Conservation (phyloP, 2,113 vertebrate genomes). For the Seriola aureovittata region DNA sequence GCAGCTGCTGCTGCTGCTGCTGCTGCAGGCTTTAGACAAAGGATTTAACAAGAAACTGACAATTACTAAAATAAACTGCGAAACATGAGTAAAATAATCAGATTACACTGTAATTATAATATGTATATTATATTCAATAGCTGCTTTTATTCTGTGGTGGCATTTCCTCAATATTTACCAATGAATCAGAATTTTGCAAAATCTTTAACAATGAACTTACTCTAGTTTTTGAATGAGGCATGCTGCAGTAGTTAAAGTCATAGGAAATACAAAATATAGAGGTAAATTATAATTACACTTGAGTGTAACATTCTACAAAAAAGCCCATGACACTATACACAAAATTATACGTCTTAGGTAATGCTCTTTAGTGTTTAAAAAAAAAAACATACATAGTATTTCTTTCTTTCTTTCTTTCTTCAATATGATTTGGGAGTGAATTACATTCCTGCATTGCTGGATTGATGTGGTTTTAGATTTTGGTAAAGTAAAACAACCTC, state of each 20-base stretch:
- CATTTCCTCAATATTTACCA: not conserved
- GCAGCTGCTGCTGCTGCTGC: conserved; percentile 62
- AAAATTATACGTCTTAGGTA: no score
- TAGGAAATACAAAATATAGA: not conserved
- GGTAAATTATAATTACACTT: no score
- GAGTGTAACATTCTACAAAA: no score
- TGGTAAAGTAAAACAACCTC: no score
- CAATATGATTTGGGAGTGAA: no score
- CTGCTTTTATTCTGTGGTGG: not conserved
- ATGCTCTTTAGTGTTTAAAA: no score
- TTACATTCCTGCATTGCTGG: no score
- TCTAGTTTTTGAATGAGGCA: not conserved
- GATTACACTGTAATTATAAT: not conserved
- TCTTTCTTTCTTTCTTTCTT: no score
- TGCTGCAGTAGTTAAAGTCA: not conserved
- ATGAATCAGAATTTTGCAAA: no score
- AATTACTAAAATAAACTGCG: accelerated
- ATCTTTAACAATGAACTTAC: not conserved
- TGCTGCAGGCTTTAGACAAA: conserved; percentile 52
- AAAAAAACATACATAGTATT: no score
- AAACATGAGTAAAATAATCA: not conserved
- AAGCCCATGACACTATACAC: no score
- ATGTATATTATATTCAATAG: accelerated
- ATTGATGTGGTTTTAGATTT: no score
- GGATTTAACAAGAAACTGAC: not conserved